Conservation (phyloP, 2,113 vertebrate genomes). For the Nycticorax nycticorax region DNA sequence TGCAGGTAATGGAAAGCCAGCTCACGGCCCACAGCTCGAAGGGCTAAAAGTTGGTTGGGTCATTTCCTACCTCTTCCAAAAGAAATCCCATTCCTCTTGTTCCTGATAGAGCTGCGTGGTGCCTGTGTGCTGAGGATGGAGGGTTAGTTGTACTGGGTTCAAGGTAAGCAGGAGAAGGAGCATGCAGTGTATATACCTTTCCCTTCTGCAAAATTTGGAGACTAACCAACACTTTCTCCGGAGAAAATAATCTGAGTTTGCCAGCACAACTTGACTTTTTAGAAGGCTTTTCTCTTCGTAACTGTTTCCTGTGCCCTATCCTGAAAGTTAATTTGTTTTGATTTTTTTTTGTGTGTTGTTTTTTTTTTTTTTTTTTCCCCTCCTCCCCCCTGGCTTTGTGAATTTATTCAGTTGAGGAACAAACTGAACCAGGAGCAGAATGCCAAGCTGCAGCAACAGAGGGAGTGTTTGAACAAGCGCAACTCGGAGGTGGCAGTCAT, state of each 20-base stretch:
- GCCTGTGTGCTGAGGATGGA: background rate
- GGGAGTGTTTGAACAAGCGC: constrained; percentile 93
- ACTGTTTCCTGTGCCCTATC: background rate
- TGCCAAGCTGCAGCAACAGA: constrained; percentile 92
- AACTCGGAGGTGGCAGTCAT: constrained; percentile 93
- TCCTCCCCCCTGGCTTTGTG: background rate
- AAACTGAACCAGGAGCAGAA: constrained; percentile 97
- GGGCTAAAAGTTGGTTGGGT: background rate
- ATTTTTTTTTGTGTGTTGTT: constrained; percentile 11
- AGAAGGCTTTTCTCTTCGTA: background rate
- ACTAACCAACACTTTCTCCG: background rate
- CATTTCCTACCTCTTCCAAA: rapidly evolving
- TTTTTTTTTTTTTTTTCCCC: background rate
- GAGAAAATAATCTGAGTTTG: background rate
- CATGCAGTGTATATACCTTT: background rate
- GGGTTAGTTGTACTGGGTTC: background rate
- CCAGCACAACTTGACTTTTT: background rate
- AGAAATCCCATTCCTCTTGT: background rate
- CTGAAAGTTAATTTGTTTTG: constrained; percentile 42
- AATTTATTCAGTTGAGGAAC: constrained; percentile 87
- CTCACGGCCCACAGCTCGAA: background rate
- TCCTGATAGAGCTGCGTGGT: background rate
- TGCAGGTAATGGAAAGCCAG: constrained; percentile 81
- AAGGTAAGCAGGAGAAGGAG: background rate
- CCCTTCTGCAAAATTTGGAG: background rate